Base-by-base conservation (phyloP, 2,888 invertebrate species). In the Tanytarsus gracilentus region DNA sequence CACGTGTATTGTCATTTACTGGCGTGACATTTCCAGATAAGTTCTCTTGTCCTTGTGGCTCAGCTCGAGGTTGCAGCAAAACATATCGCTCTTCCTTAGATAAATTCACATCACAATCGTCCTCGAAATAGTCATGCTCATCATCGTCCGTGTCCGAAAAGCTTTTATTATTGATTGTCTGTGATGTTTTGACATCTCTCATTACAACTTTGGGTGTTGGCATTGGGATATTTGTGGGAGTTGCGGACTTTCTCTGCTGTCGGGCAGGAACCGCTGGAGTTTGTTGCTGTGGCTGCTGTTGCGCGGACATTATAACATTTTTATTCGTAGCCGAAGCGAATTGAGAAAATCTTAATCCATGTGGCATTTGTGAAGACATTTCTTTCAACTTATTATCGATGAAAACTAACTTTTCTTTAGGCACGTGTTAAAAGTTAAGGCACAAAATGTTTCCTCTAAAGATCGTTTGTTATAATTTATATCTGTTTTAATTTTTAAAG, bases 11-110 rank as follows among this genome's bases (percentile, higher is more conserved):
- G 55, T 65, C 64, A 59, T 65, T 65, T 26, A 52, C 62, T 61
- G 62, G 62, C 50, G 61, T 48, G 23, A 60, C 80, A 68, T 69
- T 76, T 69, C 66, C 65, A 64, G 77, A 78, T 63, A 79, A 79
- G 72, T 86, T 89, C 72, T 93, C 93, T 73, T 93, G 91, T 1
- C 93, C 93, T 72, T 93, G 93, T 0, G 93, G 93, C 70, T 93
- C 93, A 68, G 92, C 92, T 33, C 93, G 78, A 5, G 86, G 87
- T 68, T 87, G 87, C 23, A 52, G 27, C 9, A 48, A 18, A 27
- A 60, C 55, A 76, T 87, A 88, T 65, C 88, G 79, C 71, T 90
- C 89, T 72, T 90, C 89, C 67, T 86, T 81, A 30, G 88, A 89
- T 64, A 94, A 75, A 74, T 92, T 93, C 74, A 93, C 92, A 66